These are phyloP conservation scores for Mohoua ochrocephala DNA, from an alignment of 2,113 vertebrate genomes.

Conservation along the genomic window DNA sequence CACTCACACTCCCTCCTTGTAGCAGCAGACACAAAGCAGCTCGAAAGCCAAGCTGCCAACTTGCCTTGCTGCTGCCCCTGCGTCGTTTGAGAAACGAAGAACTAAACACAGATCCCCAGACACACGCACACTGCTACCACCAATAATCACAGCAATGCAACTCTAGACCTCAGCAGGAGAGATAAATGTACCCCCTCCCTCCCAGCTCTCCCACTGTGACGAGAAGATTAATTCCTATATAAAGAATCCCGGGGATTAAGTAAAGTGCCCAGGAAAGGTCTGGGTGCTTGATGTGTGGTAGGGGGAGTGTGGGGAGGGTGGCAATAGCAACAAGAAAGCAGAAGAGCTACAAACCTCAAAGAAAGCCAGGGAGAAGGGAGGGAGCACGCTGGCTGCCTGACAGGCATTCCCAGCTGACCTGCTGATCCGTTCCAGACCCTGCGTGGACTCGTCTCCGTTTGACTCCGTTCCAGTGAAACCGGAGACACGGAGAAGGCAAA, in stretches of 20 bases:
- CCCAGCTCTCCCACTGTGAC: conserved; percentile 64
- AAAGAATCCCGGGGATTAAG: conserved; percentile 84
- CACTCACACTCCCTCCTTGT: conserved; percentile 53
- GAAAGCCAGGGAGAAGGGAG: conserved; percentile 61
- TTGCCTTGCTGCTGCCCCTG: conserved; percentile 63
- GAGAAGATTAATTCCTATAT: conserved; percentile 83
- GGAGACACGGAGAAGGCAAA: conserved; percentile 49
- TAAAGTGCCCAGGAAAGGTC: conserved; percentile 65
- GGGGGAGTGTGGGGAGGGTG: conserved; percentile 55
- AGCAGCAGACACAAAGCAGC: conserved; percentile 45
- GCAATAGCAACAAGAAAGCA: conserved; percentile 61
- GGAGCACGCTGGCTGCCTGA: conserved; percentile 66
- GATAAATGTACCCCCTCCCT: conserved; percentile 66
- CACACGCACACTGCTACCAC: conserved; percentile 62
- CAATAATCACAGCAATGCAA: conserved; percentile 70
- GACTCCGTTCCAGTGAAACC: conserved; percentile 65
- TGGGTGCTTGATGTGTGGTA: conserved; percentile 45
- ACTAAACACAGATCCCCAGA: conserved; percentile 62
- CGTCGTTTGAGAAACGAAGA: conserved; percentile 41
- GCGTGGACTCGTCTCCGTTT: neutral
- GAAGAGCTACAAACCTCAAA: conserved; percentile 68
- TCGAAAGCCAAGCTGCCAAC: conserved; percentile 52
- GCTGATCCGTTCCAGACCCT: conserved; percentile 69
- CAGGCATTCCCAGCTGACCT: conserved; percentile 82
- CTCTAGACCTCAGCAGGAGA: conserved; percentile 72